Evolutionary conservation across 1,140 invertebrate genomes (phyloP).

Genomic region (Coenobita brevimanus): DNA sequence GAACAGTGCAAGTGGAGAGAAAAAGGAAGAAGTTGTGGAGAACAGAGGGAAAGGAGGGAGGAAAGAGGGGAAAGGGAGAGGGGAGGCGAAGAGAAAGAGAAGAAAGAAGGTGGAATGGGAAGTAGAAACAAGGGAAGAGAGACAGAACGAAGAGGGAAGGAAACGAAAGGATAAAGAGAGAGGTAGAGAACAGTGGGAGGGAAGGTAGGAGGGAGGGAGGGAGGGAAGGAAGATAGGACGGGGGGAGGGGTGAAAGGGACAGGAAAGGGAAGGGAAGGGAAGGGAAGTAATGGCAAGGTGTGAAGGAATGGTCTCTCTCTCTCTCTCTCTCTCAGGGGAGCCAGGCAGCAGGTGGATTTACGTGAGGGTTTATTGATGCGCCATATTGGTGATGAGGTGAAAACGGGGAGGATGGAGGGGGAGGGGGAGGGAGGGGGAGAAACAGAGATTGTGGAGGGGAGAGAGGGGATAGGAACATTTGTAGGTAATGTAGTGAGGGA

Average conservation of each 20-base stretch:
- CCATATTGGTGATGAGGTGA: no score
- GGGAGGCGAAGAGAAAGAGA: background rate
- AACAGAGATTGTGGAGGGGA: background rate
- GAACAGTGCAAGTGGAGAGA: no score
- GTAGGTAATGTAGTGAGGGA: background rate
- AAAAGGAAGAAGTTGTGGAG: background rate
- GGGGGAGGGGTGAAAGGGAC: background rate
- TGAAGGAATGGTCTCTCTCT: no score
- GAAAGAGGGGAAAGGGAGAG: background rate
- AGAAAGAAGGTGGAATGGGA: background rate
- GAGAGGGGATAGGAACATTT: background rate
- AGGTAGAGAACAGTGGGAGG: background rate
- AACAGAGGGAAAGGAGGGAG: background rate
- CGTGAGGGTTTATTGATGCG: no score
- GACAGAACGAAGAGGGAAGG: background rate
- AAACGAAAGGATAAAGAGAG: background rate
- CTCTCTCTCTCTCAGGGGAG: no score
- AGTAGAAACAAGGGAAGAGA: background rate
- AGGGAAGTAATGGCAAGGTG: no score
- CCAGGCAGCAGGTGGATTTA: no score
- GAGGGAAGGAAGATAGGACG: constrained; percentile 5
- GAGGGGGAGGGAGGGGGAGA: background rate
- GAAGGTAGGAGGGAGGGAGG: background rate
- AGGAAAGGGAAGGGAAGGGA: no score
- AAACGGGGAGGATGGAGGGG: background rate